Evolutionary conservation across 2,113 vertebrate species (phyloP).

Genomic region (Tupaia chinensis): DNA sequence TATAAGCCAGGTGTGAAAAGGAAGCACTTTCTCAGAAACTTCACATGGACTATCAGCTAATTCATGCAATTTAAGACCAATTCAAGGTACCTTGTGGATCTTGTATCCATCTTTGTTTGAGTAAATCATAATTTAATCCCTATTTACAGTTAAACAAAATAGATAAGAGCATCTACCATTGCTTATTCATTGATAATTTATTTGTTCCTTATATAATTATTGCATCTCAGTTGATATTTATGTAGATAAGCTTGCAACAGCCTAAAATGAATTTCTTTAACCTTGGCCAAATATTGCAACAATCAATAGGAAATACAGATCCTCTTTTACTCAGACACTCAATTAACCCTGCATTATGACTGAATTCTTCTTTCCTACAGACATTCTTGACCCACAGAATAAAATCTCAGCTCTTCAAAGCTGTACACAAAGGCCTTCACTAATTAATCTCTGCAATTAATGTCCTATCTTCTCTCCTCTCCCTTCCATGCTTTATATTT

Average conservation of each 20-base stretch:
- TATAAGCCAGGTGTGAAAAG: constrained; percentile 62
- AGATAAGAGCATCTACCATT: constrained; percentile 18
- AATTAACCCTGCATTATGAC: not conserved
- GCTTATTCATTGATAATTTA: constrained; percentile 11
- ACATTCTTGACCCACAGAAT: not conserved
- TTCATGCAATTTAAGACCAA: constrained; percentile 13
- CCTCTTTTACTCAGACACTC: not conserved
- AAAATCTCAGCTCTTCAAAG: constrained; percentile 22
- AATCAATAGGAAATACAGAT: constrained; percentile 12
- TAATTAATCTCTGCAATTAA: not conserved
- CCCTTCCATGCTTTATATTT: not conserved
- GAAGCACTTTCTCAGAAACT: constrained; percentile 1
- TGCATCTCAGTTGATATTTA: constrained; percentile 5
- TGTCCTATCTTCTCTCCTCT: not conserved
- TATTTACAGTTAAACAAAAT: constrained; percentile 67
- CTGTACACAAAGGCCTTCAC: not conserved
- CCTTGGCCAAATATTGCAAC: constrained; percentile 29
- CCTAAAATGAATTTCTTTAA: constrained; percentile 27
- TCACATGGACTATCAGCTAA: constrained; percentile 22
- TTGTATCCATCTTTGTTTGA: constrained; percentile 49
- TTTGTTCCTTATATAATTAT: not conserved
- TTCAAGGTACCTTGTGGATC: not conserved
- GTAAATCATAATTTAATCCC: constrained; percentile 51
- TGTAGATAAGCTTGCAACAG: not conserved
- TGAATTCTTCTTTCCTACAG: constrained; percentile 16